Evolutionary conservation across 2,113 vertebrate genomes (phyloP).

Genomic region (Todiramphus saurophagus): DNA sequence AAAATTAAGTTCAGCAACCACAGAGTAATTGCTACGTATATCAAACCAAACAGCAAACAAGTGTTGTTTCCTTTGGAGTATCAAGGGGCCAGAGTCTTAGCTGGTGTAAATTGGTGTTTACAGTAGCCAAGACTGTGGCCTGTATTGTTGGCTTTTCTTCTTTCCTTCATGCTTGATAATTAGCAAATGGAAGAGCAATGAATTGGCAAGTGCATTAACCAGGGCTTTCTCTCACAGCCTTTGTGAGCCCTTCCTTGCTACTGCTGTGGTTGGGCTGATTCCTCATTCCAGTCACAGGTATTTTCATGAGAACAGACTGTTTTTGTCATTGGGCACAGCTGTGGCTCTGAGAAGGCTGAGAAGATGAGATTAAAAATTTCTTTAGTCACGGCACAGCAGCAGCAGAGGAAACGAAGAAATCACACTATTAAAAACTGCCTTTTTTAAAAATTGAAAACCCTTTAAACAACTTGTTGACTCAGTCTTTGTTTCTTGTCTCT

Average conservation of each 20-base stretch:
- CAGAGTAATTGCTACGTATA: neutral
- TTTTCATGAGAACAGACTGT: neutral
- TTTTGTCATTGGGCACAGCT: neutral
- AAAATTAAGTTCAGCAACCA: neutral
- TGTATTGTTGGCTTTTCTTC: neutral
- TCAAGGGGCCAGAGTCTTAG: neutral
- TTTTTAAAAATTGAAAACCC: neutral
- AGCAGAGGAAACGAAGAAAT: neutral
- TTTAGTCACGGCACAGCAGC: neutral
- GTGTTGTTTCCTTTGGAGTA: neutral
- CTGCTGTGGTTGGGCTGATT: neutral
- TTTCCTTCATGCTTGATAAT: neutral
- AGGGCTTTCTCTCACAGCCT: neutral
- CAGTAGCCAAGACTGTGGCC: neutral
- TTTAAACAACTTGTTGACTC: neutral
- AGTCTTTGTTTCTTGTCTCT: neutral
- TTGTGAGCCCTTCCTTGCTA: neutral
- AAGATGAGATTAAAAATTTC: slow-evolving; percentile 10
- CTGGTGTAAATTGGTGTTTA: neutral
- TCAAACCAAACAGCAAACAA: neutral
- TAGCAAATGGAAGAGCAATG: neutral
- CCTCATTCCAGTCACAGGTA: neutral
- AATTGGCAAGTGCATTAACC: neutral
- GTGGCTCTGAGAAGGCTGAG: neutral
- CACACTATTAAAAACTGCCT: neutral